Conservation (phyloP, 2,113 vertebrate genomes). For the Gallinago jamesoni region DNA sequence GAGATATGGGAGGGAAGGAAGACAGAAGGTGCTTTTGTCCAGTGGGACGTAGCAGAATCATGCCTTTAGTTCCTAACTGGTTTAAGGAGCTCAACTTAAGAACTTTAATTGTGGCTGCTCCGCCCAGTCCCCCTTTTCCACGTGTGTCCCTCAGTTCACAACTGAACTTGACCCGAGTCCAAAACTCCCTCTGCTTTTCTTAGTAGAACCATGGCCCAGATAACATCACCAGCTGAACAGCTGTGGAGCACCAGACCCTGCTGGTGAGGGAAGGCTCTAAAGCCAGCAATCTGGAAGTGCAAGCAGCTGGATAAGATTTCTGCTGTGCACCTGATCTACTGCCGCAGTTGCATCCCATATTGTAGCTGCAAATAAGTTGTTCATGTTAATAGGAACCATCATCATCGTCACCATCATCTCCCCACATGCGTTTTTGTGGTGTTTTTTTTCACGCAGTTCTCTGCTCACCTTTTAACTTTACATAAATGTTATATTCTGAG, state of each 20-base stretch:
- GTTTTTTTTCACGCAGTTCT: neutral
- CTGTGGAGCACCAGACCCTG: neutral
- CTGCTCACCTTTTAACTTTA: neutral
- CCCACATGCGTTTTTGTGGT: fast-evolving
- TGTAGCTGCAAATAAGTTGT: neutral
- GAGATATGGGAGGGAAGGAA: conserved; percentile 3
- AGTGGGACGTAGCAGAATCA: neutral
- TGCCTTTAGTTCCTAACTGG: neutral
- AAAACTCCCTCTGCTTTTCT: neutral
- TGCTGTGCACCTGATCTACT: conserved; percentile 6
- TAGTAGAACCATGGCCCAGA: neutral
- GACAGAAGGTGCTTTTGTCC: conserved; percentile 24
- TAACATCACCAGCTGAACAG: conserved; percentile 4
- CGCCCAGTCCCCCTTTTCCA: neutral
- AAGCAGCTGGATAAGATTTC: neutral
- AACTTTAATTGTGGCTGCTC: neutral
- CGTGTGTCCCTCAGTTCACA: neutral
- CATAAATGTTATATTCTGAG: neutral
- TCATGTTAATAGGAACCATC: neutral
- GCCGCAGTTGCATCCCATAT: neutral
- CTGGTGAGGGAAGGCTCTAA: neutral
- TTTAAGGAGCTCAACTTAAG: neutral
- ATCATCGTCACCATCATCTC: neutral
- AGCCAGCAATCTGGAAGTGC: neutral
- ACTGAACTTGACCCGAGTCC: neutral